A percentile compares a stretch with the other conserved stretches of the same genome.
These are phyloP conservation scores for Eilema sororculum DNA, from an alignment of 2,888 invertebrate species.

Conservation along the genomic window DNA sequence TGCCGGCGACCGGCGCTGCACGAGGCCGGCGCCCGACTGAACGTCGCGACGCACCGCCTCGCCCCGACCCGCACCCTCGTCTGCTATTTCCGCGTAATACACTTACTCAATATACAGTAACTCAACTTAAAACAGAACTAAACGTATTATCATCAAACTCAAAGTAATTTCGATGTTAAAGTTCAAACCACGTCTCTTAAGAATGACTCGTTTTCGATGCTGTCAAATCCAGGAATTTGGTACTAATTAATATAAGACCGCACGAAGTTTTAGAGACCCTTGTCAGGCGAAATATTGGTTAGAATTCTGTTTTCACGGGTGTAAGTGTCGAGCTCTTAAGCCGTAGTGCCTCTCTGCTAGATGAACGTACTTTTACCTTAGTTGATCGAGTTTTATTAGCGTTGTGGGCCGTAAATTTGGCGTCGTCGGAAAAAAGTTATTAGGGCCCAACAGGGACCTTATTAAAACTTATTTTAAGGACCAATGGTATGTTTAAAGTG, in stretches of 20 bases:
- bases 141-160: slow-evolving; percentile 28
- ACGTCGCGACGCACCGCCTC: slow-evolving; percentile 66
- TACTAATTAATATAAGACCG: slow-evolving; percentile 29
- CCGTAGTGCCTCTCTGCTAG: slow-evolving; percentile 37
- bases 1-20: slow-evolving; percentile 82
- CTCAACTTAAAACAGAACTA: slow-evolving; percentile 43
- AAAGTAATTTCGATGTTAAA: slow-evolving; percentile 38
- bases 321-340: slow-evolving; percentile 36
- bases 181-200: slow-evolving; percentile 28
- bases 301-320: slow-evolving; percentile 31
- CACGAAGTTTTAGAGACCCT: slow-evolving; percentile 1
- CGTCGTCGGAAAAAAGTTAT: slow-evolving; percentile 67
- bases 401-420: slow-evolving; percentile 69
- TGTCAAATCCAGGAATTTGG: slow-evolving; percentile 29
- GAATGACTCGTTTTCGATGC: slow-evolving; percentile 22
- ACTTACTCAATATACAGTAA: slow-evolving; percentile 42
- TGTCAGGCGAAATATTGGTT: slow-evolving; percentile 13
- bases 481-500: slow-evolving; percentile 31
- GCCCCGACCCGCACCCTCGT: slow-evolving; percentile 52
- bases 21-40: slow-evolving; percentile 85
- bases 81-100: slow-evolving; percentile 41
- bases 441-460: slow-evolving; percentile 60
- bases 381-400: slow-evolving; percentile 77
- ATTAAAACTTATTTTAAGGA: slow-evolving; percentile 64
- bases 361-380: slow-evolving; percentile 53